A percentile compares a stretch with the other conserved stretches of the same genome.
These are phyloP conservation scores for Orthonychiurus folsomi DNA, from an alignment of 2,888 invertebrate species.

Conservation along the genomic window DNA sequence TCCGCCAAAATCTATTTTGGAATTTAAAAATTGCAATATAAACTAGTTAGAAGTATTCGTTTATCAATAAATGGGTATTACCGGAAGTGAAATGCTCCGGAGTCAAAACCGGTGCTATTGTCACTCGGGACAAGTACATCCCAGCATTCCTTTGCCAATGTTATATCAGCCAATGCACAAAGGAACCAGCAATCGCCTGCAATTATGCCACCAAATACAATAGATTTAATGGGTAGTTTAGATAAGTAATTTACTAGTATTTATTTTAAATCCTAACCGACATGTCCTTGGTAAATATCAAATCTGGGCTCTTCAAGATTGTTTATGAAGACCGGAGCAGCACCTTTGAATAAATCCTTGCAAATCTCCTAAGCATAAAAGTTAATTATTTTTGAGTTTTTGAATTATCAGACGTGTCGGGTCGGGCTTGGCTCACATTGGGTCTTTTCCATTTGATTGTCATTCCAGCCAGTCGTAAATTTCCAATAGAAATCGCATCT, in stretches of 20 bases:
- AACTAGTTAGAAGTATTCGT: too few relatives aligned
- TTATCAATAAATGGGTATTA: slow-evolving; percentile 1
- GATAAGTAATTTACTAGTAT: too few relatives aligned
- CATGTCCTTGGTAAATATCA: slow-evolving; percentile 4
- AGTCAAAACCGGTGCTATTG: neutral
- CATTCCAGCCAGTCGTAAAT: neutral
- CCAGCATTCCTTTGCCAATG: neutral
- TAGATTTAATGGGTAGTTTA: too few relatives aligned
- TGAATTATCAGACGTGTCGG: too few relatives aligned
- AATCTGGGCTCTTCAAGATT: neutral
- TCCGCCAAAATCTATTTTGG: neutral
- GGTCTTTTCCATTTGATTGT: neutral
- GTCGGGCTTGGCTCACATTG: neutral
- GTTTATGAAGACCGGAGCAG: neutral
- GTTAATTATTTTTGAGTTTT: neutral
- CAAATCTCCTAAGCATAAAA: neutral
- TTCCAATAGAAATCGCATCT: neutral
- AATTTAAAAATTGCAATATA: neutral
- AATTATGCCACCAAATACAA: too few relatives aligned
- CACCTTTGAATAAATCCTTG: neutral
- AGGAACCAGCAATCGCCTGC: slow-evolving; percentile 13
- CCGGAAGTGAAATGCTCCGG: slow-evolving; percentile 10
- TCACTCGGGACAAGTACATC: neutral
- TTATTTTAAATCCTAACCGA: neutral
- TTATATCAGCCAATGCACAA: neutral